These are phyloP conservation scores for Tympanoctomys barrerae DNA, from an alignment of 2,797 vertebrate species.

Conservation along the genomic window DNA sequence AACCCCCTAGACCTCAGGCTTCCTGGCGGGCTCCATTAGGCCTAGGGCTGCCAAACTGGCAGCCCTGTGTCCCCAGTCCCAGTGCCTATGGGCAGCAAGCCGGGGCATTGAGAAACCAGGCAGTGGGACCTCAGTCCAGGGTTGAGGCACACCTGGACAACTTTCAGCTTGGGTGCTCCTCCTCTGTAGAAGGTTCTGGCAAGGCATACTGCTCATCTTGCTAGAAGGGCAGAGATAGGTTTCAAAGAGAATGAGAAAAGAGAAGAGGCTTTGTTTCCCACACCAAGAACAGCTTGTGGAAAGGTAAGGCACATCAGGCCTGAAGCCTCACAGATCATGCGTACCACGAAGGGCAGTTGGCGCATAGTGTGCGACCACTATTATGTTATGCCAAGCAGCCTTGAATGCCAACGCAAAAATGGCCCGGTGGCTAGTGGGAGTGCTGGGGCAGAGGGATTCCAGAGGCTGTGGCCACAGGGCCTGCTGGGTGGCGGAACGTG, in stretches of 20 bases:
- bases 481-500: neutral
- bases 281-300: neutral
- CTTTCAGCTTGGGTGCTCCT: neutral
- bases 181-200: neutral
- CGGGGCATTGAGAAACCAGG: fast-evolving
- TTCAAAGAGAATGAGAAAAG: fast-evolving
- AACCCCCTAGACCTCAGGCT: neutral
- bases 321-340: neutral
- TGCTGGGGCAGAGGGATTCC: neutral
- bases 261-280: neutral
- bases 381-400: neutral
- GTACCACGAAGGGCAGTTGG: neutral
- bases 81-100: neutral
- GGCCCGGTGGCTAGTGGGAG: neutral
- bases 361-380: neutral
- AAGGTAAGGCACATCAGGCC: neutral
- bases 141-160: neutral
- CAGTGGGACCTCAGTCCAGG: neutral
- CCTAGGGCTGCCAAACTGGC: neutral
- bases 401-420: neutral
- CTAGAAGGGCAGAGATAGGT: constrained; percentile 39
- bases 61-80: neutral
- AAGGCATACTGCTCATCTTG: too few relatives aligned
- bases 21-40: neutral
- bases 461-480: too few relatives aligned